Conservation (phyloP, 1,140 invertebrate species). For the Conus betulinus region DNA sequence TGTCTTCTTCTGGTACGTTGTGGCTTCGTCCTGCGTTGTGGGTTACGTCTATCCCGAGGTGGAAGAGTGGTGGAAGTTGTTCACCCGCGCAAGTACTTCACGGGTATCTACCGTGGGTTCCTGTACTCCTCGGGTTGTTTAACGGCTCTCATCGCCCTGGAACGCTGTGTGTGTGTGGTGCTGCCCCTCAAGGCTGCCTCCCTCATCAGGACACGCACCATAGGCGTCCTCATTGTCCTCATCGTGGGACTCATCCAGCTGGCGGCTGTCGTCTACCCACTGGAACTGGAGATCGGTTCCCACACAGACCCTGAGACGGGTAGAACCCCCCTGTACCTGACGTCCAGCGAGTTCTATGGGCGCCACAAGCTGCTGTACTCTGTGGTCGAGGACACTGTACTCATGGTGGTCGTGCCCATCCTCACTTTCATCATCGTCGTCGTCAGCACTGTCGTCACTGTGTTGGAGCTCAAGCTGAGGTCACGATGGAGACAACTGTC, state of each 20-base stretch:
- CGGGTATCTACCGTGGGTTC: background rate
- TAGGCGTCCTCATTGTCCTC: background rate
- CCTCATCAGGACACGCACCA: background rate
- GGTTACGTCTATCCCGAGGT: background rate
- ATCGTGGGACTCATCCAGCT: background rate
- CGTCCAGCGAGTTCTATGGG: background rate
- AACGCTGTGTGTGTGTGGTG: conserved; percentile 15
- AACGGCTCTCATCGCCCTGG: conserved; percentile 9
- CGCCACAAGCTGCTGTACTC: background rate
- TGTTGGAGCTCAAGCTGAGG: conserved; percentile 10
- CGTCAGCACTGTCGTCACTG: conserved; percentile 16
- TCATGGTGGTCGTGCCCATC: background rate
- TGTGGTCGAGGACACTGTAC: background rate
- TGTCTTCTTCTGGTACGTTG: background rate
- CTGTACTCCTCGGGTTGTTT: conserved; percentile 13
- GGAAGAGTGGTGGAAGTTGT: conserved; percentile 20
- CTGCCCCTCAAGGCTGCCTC: conserved; percentile 15
- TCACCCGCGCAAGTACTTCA: conserved; percentile 22
- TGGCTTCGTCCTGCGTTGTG: background rate
- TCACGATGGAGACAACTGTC: background rate
- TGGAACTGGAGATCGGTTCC: background rate
- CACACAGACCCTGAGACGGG: background rate
- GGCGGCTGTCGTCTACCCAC: background rate
- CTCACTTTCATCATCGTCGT: background rate
- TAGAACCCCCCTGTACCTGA: background rate